These are phyloP conservation scores for Brachyptera putata DNA, from an alignment of 2,888 invertebrate species.

Conservation along the genomic window DNA sequence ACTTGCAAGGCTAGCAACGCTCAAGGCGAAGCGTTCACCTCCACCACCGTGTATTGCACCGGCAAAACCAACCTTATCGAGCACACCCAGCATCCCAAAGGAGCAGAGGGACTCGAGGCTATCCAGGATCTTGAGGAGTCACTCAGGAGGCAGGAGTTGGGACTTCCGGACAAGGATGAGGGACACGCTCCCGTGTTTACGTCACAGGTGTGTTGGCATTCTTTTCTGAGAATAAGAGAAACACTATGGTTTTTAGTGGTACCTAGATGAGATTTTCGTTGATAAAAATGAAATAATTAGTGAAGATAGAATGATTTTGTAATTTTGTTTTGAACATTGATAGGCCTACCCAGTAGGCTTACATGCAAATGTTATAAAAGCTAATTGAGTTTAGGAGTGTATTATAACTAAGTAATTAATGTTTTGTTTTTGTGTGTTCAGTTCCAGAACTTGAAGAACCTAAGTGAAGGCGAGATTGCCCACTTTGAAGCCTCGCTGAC, in stretches of 20 bases:
- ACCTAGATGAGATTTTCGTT: too few relatives aligned
- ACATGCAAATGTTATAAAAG: too few relatives aligned
- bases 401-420: too few relatives aligned
- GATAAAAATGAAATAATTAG: background rate
- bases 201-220: slow-evolving; percentile 61
- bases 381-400: too few relatives aligned
- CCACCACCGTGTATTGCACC: slow-evolving; percentile 80
- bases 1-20: slow-evolving; percentile 87
- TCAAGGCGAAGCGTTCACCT: slow-evolving; percentile 87
- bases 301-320: too few relatives aligned
- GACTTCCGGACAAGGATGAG: slow-evolving; percentile 65
- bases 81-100: slow-evolving; percentile 90
- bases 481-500: slow-evolving; percentile 96
- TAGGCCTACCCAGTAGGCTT: too few relatives aligned
- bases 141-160: slow-evolving; percentile 65
- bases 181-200: slow-evolving; percentile 86
- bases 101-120: slow-evolving; percentile 86
- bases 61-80: slow-evolving; percentile 75
- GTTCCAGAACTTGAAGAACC: slow-evolving; percentile 73
- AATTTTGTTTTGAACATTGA: too few relatives aligned
- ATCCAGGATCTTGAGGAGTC: slow-evolving; percentile 89
- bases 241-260: too few relatives aligned
- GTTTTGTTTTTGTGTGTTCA: slow-evolving; percentile 41
- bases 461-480: slow-evolving; percentile 93
- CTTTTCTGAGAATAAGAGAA: too few relatives aligned